phyloP scores from a whole-genome alignment of 2,113 vertebrate species.

The Montifringilla adamsi region DNA sequence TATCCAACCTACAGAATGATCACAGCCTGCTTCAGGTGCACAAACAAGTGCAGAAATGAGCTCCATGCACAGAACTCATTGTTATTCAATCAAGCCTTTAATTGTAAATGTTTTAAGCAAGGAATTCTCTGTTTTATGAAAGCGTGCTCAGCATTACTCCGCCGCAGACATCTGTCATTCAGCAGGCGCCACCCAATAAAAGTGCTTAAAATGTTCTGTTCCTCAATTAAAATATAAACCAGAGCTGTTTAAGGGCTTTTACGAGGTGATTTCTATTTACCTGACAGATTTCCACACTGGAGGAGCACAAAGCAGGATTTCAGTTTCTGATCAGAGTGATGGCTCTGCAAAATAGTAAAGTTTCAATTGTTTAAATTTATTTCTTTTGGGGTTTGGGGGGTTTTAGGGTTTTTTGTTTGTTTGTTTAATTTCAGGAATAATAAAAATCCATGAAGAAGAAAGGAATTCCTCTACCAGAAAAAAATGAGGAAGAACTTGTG shows the following conservation, averaged over 20 bases:
- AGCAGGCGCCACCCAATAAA: slow-evolving; percentile 65
- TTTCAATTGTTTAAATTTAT: neutral
- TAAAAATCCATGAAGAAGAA: neutral
- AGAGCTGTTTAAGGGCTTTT: slow-evolving; percentile 59
- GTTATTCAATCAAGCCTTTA: slow-evolving; percentile 55
- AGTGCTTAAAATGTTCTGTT: slow-evolving; percentile 63
- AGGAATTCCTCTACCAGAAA: neutral
- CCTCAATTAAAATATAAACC: slow-evolving; percentile 71
- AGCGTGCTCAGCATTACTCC: slow-evolving; percentile 39
- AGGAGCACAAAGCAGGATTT: slow-evolving; percentile 39
- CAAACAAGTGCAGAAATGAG: slow-evolving; percentile 54
- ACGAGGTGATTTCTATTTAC: slow-evolving; percentile 66
- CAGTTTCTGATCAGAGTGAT: slow-evolving; percentile 36
- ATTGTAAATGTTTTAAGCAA: slow-evolving; percentile 64
- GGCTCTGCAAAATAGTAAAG: neutral
- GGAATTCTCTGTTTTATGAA: slow-evolving; percentile 61
- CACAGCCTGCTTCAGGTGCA: slow-evolving; percentile 39
- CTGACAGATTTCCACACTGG: slow-evolving; percentile 57
- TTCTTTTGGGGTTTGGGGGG: neutral
- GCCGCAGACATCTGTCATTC: slow-evolving; percentile 61
- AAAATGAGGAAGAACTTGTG: neutral
- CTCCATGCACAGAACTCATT: slow-evolving; percentile 31
- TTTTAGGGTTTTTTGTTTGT: too few relatives aligned
- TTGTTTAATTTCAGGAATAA: neutral
- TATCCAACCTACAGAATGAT: slow-evolving; percentile 26